Evolutionary conservation across 2,113 vertebrate species (phyloP).

Genomic region (Ammospiza nelsoni): DNA sequence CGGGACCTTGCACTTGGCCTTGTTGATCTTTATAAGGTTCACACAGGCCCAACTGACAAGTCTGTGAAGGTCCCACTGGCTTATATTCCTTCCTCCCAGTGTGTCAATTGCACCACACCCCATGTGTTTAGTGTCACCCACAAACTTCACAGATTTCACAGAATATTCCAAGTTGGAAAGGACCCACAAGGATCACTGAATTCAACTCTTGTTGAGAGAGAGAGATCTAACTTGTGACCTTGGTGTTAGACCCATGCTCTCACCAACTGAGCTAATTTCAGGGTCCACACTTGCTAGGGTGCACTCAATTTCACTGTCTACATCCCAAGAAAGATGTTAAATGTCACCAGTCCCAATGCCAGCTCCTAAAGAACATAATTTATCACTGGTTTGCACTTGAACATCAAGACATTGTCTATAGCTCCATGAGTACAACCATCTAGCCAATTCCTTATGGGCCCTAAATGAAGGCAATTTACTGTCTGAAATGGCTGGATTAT

Average conservation of each 20-base stretch:
- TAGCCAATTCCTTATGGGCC: neutral
- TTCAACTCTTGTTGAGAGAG: neutral
- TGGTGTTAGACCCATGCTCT: neutral
- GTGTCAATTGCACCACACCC: neutral
- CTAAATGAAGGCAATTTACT: neutral
- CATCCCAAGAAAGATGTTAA: neutral
- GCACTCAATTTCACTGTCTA: neutral
- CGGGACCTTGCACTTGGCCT: neutral
- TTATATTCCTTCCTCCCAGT: neutral
- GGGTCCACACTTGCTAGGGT: neutral
- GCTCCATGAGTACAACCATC: neutral
- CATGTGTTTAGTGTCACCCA: neutral
- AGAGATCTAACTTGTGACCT: fast-evolving
- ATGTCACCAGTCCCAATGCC: neutral
- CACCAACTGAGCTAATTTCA: neutral
- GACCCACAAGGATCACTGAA: neutral
- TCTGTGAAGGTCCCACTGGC: neutral
- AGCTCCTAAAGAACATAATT: neutral
- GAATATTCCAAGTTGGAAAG: neutral
- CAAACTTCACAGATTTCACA: neutral
- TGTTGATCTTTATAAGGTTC: neutral
- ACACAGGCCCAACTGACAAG: neutral
- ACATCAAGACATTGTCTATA: neutral
- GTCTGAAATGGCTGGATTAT: neutral
- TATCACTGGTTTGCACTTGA: neutral